Evolutionary conservation across 1,140 invertebrate species (phyloP).

Genomic region (Plectus sambesii): DNA sequence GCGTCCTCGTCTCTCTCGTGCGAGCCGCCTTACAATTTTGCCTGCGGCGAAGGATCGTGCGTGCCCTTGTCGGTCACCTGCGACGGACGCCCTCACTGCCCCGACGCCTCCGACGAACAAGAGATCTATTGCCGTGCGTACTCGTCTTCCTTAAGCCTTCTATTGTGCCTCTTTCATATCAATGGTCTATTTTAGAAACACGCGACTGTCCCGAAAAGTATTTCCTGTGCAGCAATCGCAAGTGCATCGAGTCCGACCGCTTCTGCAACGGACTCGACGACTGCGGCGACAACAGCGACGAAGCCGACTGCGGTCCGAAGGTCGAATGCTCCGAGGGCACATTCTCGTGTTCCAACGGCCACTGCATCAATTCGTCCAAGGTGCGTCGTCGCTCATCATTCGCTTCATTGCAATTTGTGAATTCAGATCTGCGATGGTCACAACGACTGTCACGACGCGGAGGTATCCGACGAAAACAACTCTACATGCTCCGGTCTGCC

Average conservation of each 20-base stretch:
- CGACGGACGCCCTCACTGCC: slow-evolving; percentile 74
- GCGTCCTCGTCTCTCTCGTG: slow-evolving; percentile 57
- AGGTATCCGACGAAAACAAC: slow-evolving; percentile 38
- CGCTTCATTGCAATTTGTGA: no score
- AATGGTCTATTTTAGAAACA: slow-evolving; percentile 17
- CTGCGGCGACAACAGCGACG: slow-evolving; percentile 79
- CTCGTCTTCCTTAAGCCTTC: slow-evolving; percentile 26
- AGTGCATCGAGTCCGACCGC: slow-evolving; percentile 52
- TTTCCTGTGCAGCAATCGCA: slow-evolving; percentile 69
- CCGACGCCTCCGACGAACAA: slow-evolving; percentile 84
- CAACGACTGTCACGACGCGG: slow-evolving; percentile 42
- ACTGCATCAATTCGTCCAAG: slow-evolving; percentile 48
- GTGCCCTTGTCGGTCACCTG: slow-evolving; percentile 58
- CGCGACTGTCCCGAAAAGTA: slow-evolving; percentile 35
- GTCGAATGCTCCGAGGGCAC: slow-evolving; percentile 60
- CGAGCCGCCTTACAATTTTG: slow-evolving; percentile 44
- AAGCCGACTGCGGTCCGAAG: slow-evolving; percentile 62
- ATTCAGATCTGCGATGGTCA: slow-evolving; percentile 46
- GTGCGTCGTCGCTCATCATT: no score
- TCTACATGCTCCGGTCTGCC: slow-evolving; percentile 42
- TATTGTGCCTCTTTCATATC: slow-evolving; percentile 11
- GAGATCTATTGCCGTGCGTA: slow-evolving; percentile 70
- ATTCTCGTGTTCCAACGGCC: slow-evolving; percentile 79
- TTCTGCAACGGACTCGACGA: slow-evolving; percentile 64
- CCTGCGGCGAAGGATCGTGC: slow-evolving; percentile 56